A percentile compares a stretch with the other conserved stretches of the same genome.
phyloP scores from a whole-genome alignment of 2,113 vertebrate genomes.

The Odocoileus hemionus region DNA sequence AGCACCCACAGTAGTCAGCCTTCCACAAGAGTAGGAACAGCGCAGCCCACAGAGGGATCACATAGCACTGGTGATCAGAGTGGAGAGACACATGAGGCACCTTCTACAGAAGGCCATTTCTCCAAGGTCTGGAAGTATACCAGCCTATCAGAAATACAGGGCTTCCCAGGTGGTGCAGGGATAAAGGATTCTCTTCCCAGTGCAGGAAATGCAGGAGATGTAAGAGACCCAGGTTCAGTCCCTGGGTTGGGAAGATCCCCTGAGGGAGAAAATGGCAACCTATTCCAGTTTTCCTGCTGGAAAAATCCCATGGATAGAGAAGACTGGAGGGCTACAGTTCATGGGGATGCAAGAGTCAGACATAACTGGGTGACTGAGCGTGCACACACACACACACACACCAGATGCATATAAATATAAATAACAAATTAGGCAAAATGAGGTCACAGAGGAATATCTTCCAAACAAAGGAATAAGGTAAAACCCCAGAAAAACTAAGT shows the following conservation, averaged over 20 bases:
- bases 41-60: background rate
- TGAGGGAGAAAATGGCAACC: background rate
- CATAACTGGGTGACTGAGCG: background rate
- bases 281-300: background rate
- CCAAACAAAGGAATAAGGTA: background rate
- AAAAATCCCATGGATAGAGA: background rate
- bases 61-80: background rate
- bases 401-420: background rate
- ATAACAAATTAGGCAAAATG: background rate
- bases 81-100: background rate
- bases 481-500: background rate
- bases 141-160: background rate
- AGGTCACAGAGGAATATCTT: background rate
- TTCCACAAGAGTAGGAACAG: background rate
- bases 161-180: background rate
- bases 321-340: background rate
- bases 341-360: background rate
- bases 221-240: background rate
- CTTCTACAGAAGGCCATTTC: background rate
- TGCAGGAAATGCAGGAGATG: background rate
- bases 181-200: background rate
- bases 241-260: background rate
- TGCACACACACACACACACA: background rate
- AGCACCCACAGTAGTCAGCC: background rate
- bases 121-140: background rate